Base-by-base conservation (phyloP, 1,140 invertebrate genomes). In the Euura lappo region DNA sequence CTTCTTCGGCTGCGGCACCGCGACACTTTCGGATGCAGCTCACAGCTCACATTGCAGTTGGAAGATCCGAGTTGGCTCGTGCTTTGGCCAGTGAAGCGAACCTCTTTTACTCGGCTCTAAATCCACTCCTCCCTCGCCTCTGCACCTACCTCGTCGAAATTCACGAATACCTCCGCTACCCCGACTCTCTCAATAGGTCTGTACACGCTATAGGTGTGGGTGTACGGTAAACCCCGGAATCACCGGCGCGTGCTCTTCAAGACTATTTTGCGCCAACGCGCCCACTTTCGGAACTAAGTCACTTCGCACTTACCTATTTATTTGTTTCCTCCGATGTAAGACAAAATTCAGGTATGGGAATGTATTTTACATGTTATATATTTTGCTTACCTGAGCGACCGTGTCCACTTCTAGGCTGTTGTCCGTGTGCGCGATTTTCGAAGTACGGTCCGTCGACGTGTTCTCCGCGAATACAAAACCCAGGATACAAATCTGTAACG, bases 391-490 rank as follows among this genome's bases (percentile, higher is more conserved):
- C 83, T 85, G 82, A 75, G 78, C 83, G 10, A 79, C 75, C 11
- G 77, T 79, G 64, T 85, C 79, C n/a, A 71, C 65, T 43, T 81
- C 81, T 67, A 80, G 75, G 71, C 78, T 81, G 71, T 79, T 81
- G 71, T 75, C 79, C 11, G 79, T 75, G 68, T 82, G 81, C 2
- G 78, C 77, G 65, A 84, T 78, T 51, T 83, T 81, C 10, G 84
- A 79, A 72, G 78, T 81, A 66, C 79, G 80, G 71, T 86, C 85
- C 4, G 83, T 79, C 5, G 84, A 86, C 70, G 80, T 86, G 75
- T 86, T 85, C 74, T 87, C 84, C 76, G 80, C 82, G 8, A 82
- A 78, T n/a, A 76, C 82, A 10, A 85, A 75, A 69, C 84, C 84
- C 69, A 83, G 69, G 51, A 86, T 74, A 74, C 83, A 84, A 75